phyloP scores from a whole-genome alignment of 1,140 invertebrate species.

The Archegozetes longisetosus region DNA sequence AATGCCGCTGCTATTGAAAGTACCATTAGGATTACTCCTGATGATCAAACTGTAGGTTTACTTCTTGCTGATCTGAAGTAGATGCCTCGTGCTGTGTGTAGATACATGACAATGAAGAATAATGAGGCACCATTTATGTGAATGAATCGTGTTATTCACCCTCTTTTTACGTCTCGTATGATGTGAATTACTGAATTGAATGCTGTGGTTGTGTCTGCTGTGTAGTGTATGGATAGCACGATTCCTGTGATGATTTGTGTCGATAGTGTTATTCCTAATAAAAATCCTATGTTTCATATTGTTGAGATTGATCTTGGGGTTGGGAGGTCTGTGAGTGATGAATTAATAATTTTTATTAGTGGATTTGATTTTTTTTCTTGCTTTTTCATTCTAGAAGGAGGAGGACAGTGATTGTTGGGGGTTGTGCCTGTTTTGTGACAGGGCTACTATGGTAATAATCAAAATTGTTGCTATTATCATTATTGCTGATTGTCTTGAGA shows the following conservation, averaged over 20 bases:
- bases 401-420: too few species aligned
- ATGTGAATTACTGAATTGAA: background rate
- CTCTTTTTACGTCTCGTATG: background rate
- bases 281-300: background rate
- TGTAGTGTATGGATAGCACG: background rate
- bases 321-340: too few species aligned
- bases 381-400: too few species aligned
- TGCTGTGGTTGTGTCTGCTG: background rate
- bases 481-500: too few species aligned
- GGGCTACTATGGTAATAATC: too few species aligned
- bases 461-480: too few species aligned
- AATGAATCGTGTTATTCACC: background rate
- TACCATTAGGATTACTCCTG: constrained; percentile 40
- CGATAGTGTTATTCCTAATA: background rate
- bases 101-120: background rate
- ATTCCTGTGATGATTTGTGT: background rate
- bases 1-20: constrained; percentile 45
- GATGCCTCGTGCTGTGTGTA: background rate
- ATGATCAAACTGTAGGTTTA: background rate
- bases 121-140: background rate
- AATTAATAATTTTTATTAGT: too few species aligned
- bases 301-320: background rate
- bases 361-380: too few species aligned
- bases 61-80: background rate
- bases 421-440: too few species aligned